A percentile compares a stretch with the other conserved stretches of the same genome.
Evolutionary conservation across 2,888 invertebrate genomes (phyloP).

Genomic region (Euproctis similis): DNA sequence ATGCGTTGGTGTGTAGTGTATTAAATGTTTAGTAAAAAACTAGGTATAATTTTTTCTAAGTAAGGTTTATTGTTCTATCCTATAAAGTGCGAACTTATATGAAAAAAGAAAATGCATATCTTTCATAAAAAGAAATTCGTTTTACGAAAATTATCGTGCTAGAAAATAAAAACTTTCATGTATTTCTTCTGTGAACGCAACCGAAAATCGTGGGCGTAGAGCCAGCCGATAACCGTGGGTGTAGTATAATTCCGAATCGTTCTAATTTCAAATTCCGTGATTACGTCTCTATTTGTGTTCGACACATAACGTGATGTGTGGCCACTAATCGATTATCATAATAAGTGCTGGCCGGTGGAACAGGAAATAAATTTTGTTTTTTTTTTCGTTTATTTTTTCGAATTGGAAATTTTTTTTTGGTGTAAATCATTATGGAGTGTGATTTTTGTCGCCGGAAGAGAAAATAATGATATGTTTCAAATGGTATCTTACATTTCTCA

Average conservation of each 20-base stretch:
- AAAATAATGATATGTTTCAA: too few relatives aligned
- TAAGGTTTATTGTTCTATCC: too few relatives aligned
- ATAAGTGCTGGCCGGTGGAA: conserved; percentile 22
- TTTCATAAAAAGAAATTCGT: too few relatives aligned
- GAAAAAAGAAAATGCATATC: too few relatives aligned
- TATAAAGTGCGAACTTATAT: too few relatives aligned
- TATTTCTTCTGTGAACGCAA: conserved; percentile 4
- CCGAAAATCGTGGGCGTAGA: conserved; percentile 7
- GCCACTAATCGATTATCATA: conserved; percentile 27
- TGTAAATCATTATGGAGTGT: conserved; percentile 5
- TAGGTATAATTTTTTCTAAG: too few relatives aligned
- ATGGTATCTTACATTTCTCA: too few relatives aligned
- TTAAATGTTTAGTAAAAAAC: too few relatives aligned
- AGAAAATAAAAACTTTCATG: too few relatives aligned
- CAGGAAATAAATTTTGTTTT: conserved; percentile 21
- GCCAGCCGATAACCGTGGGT: conserved; percentile 4
- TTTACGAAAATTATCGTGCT: too few relatives aligned
- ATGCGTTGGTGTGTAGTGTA: too few relatives aligned
- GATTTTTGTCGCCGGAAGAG: conserved; percentile 10
- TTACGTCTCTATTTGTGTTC: conserved; percentile 28
- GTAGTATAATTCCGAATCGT: conserved; percentile 20
- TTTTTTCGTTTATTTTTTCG: conserved; percentile 16
- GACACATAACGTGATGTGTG: conserved; percentile 27
- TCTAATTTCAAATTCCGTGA: conserved; percentile 27
- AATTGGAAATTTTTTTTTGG: conserved; percentile 14